Evolutionary conservation across 2,797 vertebrate species (phyloP).

Genomic region (Octomys mimax): DNA sequence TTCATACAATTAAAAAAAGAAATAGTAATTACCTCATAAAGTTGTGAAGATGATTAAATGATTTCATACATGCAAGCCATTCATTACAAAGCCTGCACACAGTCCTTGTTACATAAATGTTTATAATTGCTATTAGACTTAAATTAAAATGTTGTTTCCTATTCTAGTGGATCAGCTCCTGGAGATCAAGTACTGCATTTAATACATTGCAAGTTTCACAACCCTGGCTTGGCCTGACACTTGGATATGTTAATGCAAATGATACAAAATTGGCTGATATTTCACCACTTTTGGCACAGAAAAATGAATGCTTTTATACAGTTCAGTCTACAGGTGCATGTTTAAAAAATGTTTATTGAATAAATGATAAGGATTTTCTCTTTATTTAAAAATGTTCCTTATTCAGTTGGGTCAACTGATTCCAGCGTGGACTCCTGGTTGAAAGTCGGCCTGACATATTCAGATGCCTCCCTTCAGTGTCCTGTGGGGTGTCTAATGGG

Average conservation of each 20-base stretch:
- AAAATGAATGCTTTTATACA: conserved; percentile 12
- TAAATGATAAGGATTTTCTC: neutral
- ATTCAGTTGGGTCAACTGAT: neutral
- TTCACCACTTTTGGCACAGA: neutral
- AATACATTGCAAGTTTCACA: neutral
- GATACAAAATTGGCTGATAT: neutral
- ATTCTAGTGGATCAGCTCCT: neutral
- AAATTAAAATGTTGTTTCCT: conserved; percentile 36
- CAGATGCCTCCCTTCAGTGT: neutral
- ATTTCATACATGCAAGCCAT: neutral
- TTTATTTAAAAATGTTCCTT: conserved; percentile 29
- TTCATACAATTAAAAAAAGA: neutral
- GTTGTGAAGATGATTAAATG: conserved; percentile 11
- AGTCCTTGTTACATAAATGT: neutral
- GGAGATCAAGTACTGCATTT: neutral
- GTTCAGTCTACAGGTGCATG: neutral
- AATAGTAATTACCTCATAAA: neutral
- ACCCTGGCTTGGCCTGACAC: neutral
- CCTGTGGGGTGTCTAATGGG: neutral
- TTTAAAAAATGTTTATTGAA: conserved; percentile 23
- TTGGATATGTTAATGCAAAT: conserved; percentile 4
- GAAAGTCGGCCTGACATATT: neutral
- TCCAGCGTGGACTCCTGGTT: neutral
- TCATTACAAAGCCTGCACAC: neutral
- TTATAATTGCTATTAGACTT: conserved; percentile 27